These are phyloP conservation scores for Mesorhabditis sp. DNA, from an alignment of 2,888 invertebrate genomes.

Conservation along the genomic window DNA sequence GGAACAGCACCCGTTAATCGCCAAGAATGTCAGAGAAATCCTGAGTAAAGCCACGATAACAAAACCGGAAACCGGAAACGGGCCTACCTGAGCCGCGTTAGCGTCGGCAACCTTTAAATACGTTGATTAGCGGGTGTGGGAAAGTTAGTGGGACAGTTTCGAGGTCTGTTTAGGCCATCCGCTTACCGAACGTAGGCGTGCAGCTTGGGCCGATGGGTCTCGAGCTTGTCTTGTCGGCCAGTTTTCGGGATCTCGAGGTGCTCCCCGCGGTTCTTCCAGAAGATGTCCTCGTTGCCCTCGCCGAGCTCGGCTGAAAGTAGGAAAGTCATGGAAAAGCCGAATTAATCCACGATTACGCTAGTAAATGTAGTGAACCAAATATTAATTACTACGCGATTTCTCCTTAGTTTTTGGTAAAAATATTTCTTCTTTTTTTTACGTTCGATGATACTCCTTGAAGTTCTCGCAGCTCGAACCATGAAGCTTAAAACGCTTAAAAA, in stretches of 20 bases:
- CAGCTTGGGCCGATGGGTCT: constrained; percentile 34
- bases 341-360: too few relatives aligned
- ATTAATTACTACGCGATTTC: not conserved
- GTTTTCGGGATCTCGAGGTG: constrained; percentile 25
- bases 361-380: not conserved
- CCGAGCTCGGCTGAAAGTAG: constrained; percentile 7
- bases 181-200: constrained; percentile 30
- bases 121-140: not conserved
- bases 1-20: too few relatives aligned
- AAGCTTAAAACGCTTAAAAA: constrained; percentile 7
- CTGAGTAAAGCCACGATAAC: not conserved
- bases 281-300: constrained; percentile 26
- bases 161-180: not conserved
- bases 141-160: too few relatives aligned
- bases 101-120: not conserved
- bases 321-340: too few relatives aligned
- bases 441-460: not conserved
- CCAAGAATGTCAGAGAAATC: too few relatives aligned
- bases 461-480: not conserved
- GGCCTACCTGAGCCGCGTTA: not conserved
- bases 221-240: constrained; percentile 17
- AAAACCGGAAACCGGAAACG: not conserved
- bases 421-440: not conserved
- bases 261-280: constrained; percentile 25
- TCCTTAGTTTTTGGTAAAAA: not conserved